Conservation (phyloP, 2,888 invertebrate species). For the Acrobeloides nanus region DNA sequence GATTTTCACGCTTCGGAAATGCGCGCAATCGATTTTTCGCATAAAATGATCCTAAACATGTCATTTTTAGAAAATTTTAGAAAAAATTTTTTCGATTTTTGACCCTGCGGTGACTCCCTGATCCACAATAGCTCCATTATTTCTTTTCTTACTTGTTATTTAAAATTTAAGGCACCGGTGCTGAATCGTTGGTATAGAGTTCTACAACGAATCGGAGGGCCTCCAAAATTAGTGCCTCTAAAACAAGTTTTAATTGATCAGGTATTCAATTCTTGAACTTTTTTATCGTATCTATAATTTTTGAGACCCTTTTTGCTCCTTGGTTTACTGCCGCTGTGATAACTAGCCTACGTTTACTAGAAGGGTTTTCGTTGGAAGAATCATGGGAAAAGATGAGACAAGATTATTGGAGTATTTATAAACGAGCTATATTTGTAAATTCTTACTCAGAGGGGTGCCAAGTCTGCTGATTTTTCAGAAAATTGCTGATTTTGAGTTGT, state of each 20-base stretch:
- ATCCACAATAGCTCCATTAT: no score
- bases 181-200: constrained; percentile 31
- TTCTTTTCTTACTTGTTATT: not conserved
- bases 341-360: constrained; percentile 32
- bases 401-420: constrained; percentile 12
- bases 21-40: no score
- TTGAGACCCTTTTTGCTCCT: constrained; percentile 29
- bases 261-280: constrained; percentile 5
- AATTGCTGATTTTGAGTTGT: no score
- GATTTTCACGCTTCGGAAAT: no score
- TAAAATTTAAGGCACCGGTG: constrained; percentile 24
- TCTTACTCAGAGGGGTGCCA: not conserved
- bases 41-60: no score
- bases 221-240: constrained; percentile 21
- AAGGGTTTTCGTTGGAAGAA: constrained; percentile 22
- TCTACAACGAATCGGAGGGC: constrained; percentile 28
- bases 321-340: constrained; percentile 32
- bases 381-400: constrained; percentile 8
- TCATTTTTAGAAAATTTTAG: no score
- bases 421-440: constrained; percentile 4
- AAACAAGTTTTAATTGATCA: constrained; percentile 30
- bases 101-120: no score
- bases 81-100: no score
- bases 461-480: no score
- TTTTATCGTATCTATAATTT: not conserved